A percentile compares a stretch with the other conserved stretches of the same genome.
These are phyloP conservation scores for Platichthys flesus DNA, from an alignment of 2,113 vertebrate genomes.

Conservation along the genomic window DNA sequence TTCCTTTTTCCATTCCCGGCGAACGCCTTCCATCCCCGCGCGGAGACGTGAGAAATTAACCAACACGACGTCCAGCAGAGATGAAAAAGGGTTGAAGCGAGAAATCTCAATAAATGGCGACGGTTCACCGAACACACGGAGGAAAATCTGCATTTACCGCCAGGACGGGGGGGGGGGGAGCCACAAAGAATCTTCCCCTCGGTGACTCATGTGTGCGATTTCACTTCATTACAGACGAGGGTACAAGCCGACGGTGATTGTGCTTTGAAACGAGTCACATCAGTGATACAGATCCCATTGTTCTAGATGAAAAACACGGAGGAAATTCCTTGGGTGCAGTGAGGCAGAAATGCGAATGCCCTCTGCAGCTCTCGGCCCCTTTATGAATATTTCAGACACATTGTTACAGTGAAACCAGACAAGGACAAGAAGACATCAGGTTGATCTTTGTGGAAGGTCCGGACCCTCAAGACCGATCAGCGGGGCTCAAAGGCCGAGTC, in stretches of 20 bases:
- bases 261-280: conserved; percentile 21
- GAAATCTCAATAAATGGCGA: conserved; percentile 47
- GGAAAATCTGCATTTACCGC: conserved; percentile 28
- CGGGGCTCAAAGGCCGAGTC: conserved; percentile 36
- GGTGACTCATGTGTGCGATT: conserved; percentile 24
- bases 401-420: conserved; percentile 60
- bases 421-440: conserved; percentile 41
- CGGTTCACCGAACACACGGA: conserved; percentile 34
- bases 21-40: conserved; percentile 47
- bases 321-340: conserved; percentile 35
- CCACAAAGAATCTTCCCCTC: conserved; percentile 10
- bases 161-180: conserved; percentile 14
- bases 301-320: conserved; percentile 44
- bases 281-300: conserved; percentile 38
- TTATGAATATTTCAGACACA: conserved; percentile 62
- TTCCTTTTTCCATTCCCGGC: conserved; percentile 57
- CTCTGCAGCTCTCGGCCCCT: conserved; percentile 32
- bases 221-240: conserved; percentile 18
- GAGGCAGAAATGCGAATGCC: conserved; percentile 33
- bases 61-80: conserved; percentile 55
- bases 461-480: conserved; percentile 59
- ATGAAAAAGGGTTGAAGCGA: conserved; percentile 45
- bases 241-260: conserved; percentile 26
- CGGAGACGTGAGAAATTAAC: conserved; percentile 68
- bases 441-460: conserved; percentile 61